Evolutionary conservation across 2,888 invertebrate genomes (phyloP).

Genomic region (Drosophila recens): DNA sequence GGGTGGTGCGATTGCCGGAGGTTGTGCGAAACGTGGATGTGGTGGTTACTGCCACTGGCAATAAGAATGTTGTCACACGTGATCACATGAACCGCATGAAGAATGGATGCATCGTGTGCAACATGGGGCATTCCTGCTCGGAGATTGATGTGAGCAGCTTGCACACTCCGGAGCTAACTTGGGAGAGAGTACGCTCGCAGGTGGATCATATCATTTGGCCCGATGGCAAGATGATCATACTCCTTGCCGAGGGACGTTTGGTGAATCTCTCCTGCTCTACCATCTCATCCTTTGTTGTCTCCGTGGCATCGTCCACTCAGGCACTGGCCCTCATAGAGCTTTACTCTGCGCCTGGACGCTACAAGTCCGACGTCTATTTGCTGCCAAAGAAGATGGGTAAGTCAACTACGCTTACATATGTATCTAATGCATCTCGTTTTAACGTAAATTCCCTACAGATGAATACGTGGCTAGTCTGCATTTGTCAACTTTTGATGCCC

Average conservation of each 20-base stretch:
- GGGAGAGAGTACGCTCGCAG: constrained; percentile 98
- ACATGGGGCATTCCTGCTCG: constrained; percentile 98
- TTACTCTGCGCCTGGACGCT: constrained; percentile 95
- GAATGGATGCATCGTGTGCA: constrained; percentile 96
- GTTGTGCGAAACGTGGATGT: constrained; percentile 96
- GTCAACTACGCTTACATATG: background rate
- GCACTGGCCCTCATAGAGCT: constrained; percentile 98
- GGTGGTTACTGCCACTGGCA: constrained; percentile 97
- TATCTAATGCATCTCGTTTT: background rate
- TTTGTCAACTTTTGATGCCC: constrained; percentile 97
- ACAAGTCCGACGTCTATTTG: constrained; percentile 97
- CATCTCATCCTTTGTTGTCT: constrained; percentile 97
- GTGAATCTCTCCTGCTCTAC: constrained; percentile 98
- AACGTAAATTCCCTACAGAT: constrained; percentile 86
- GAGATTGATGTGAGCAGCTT: constrained; percentile 97
- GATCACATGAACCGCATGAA: constrained; percentile 98
- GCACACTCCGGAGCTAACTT: constrained; percentile 96
- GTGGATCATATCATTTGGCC: constrained; percentile 99
- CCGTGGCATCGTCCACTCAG: constrained; percentile 97
- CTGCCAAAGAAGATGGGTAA: constrained; percentile 98
- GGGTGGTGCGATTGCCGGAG: constrained; percentile 96
- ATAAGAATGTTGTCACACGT: constrained; percentile 96
- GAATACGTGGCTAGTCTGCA: constrained; percentile 98
- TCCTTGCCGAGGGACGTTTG: constrained; percentile 96
- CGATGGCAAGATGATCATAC: constrained; percentile 95